A percentile compares a stretch with the other conserved stretches of the same genome.
Conservation (phyloP, 2,113 vertebrate species). For the Lamprologus tigripictilis region DNA sequence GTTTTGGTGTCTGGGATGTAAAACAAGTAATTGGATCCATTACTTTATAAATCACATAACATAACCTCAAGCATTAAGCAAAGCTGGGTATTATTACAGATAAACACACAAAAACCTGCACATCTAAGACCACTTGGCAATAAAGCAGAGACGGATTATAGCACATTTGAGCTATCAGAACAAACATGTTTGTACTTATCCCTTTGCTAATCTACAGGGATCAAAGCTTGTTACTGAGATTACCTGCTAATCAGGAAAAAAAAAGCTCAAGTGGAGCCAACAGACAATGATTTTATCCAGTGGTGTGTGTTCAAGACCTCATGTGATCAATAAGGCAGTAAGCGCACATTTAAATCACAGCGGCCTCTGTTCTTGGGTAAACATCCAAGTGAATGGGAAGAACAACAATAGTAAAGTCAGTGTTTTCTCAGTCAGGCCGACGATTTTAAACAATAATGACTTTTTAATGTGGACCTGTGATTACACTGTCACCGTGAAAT, state of each 20-base stretch:
- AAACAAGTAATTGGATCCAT: constrained; percentile 1
- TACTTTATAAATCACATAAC: not conserved
- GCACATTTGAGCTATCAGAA: constrained; percentile 31
- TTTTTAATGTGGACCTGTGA: constrained; percentile 99
- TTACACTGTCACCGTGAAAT: constrained; percentile 99
- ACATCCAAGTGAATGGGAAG: constrained; percentile 88
- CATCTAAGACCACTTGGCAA: constrained; percentile 4
- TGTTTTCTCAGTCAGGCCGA: constrained; percentile 93
- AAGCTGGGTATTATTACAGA: constrained; percentile 1
- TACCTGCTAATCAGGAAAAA: constrained; percentile 76
- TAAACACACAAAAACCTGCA: not conserved
- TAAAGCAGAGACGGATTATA: constrained; percentile 22
- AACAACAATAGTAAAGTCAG: constrained; percentile 87
- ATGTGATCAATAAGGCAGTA: constrained; percentile 81
- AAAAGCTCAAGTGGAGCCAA: constrained; percentile 66
- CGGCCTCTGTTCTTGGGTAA: constrained; percentile 85
- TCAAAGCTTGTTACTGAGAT: constrained; percentile 74
- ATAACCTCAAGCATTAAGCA: not conserved
- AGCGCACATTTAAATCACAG: constrained; percentile 82
- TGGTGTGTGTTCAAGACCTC: constrained; percentile 42
- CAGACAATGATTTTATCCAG: constrained; percentile 21
- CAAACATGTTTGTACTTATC: constrained; percentile 62
- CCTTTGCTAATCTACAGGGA: constrained; percentile 58
- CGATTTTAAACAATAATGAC: constrained; percentile 99
- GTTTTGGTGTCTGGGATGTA: not conserved